Evolutionary conservation across 2,888 invertebrate genomes (phyloP).

Genomic region (Eristalis tenax): DNA sequence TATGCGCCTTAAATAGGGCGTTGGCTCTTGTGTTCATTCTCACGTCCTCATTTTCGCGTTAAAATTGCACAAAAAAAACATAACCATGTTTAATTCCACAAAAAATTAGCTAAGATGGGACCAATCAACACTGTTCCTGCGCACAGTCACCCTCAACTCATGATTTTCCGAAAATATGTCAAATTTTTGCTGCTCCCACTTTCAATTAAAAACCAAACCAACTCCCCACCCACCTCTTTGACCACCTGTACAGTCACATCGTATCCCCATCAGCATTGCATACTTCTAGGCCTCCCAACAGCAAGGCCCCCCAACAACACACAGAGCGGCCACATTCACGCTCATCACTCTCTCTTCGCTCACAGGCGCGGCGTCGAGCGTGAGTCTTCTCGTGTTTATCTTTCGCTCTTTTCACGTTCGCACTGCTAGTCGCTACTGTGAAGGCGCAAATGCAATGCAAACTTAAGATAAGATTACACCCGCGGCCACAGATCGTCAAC

Average conservation of each 20-base stretch:
- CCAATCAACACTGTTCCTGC: no score
- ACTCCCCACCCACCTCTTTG: background rate
- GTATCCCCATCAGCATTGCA: background rate
- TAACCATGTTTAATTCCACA: no score
- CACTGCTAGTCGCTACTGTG: background rate
- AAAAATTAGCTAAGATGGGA: no score
- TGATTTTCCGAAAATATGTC: no score
- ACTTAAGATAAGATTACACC: conserved; percentile 68
- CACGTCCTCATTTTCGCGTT: no score
- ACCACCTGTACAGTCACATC: background rate
- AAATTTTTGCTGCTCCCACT: no score
- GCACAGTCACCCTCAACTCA: no score
- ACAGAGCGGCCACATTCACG: background rate
- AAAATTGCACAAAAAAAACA: no score
- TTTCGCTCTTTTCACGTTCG: background rate
- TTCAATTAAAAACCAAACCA: background rate
- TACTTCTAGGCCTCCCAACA: background rate
- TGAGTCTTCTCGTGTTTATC: background rate
- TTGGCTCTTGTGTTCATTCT: no score
- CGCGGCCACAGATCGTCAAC: conserved; percentile 61
- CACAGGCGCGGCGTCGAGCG: background rate
- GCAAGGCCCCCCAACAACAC: background rate
- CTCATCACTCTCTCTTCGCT: background rate
- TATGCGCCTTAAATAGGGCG: no score
- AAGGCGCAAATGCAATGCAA: conserved; percentile 62